Percentiles rank a stretch among this genome's conserved stretches.
These are phyloP conservation scores for Pangasius sanitwongsei DNA, from an alignment of 2,797 vertebrate species.

Conservation along the genomic window DNA sequence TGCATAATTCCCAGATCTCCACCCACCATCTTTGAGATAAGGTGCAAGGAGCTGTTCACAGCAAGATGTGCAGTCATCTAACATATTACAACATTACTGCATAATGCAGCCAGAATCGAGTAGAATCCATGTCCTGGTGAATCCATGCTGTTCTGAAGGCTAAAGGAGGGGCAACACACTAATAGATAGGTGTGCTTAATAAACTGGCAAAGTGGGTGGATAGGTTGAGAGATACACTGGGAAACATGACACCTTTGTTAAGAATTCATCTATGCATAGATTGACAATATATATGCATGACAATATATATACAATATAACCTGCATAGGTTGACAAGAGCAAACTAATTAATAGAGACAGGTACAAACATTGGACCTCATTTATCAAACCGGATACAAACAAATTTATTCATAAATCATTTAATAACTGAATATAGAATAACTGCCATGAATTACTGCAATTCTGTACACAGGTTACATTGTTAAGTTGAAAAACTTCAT, in stretches of 20 bases:
- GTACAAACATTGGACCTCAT: neutral
- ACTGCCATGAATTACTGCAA: neutral
- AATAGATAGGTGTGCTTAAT: neutral
- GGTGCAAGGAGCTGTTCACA: slow-evolving; percentile 9
- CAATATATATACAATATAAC: neutral
- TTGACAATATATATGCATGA: neutral
- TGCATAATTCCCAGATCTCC: neutral
- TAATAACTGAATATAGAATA: neutral
- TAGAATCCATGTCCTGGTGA: neutral
- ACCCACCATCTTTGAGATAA: neutral
- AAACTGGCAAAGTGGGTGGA: neutral
- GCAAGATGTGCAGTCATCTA: neutral
- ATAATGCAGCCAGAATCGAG: neutral
- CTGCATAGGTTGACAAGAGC: neutral
- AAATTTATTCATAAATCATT: neutral
- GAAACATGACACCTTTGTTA: neutral
- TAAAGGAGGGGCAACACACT: neutral
- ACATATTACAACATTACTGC: neutral
- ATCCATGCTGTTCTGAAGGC: neutral
- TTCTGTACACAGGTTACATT: neutral
- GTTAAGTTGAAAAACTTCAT: neutral
- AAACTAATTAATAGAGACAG: neutral
- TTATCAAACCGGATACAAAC: neutral
- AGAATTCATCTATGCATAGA: neutral
- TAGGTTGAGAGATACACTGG: too few relatives aligned